Percentiles rank a stretch among this genome's conserved stretches.
phyloP scores from a whole-genome alignment of 2,888 invertebrate genomes.

The Operophtera brumata region DNA sequence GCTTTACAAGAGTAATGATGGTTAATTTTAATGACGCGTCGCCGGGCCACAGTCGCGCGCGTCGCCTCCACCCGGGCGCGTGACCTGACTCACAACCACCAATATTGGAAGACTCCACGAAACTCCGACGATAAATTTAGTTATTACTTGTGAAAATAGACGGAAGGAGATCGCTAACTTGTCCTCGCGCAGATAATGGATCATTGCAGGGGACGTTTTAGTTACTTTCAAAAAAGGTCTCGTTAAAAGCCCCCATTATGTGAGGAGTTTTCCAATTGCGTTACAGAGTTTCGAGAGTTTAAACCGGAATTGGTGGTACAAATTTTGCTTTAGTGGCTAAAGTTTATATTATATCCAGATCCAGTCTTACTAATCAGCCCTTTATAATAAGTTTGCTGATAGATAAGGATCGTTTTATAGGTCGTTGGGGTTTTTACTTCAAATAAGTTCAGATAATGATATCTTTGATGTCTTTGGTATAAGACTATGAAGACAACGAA shows the following conservation, averaged over 20 bases:
- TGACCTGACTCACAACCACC: conserved; percentile 65
- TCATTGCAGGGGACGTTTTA: conserved; percentile 76
- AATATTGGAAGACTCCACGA: conserved; percentile 74
- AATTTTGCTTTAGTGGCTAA: conserved; percentile 53
- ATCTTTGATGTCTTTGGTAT: too few species aligned
- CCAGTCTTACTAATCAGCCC: conserved; percentile 31
- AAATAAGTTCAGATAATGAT: not conserved
- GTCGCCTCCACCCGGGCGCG: conserved; percentile 51
- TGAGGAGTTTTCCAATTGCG: conserved; percentile 72
- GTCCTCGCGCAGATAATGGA: conserved; percentile 75
- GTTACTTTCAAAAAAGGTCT: conserved; percentile 73
- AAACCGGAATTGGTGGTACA: conserved; percentile 57
- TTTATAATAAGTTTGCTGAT: conserved; percentile 24
- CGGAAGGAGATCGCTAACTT: conserved; percentile 80
- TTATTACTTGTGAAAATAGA: conserved; percentile 81
- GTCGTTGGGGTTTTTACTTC: not conserved
- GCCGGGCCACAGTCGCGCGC: conserved; percentile 50
- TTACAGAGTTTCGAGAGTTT: conserved; percentile 57
- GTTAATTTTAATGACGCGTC: conserved; percentile 80
- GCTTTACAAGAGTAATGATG: conserved; percentile 79
- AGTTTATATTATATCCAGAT: conserved; percentile 56
- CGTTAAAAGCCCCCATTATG: conserved; percentile 75
- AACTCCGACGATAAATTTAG: conserved; percentile 80
- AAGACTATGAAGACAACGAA: too few species aligned
- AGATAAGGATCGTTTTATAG: conserved; percentile 21